Base-by-base conservation (phyloP, 2,113 vertebrate genomes). In the Andinoacara biseriatus region DNA sequence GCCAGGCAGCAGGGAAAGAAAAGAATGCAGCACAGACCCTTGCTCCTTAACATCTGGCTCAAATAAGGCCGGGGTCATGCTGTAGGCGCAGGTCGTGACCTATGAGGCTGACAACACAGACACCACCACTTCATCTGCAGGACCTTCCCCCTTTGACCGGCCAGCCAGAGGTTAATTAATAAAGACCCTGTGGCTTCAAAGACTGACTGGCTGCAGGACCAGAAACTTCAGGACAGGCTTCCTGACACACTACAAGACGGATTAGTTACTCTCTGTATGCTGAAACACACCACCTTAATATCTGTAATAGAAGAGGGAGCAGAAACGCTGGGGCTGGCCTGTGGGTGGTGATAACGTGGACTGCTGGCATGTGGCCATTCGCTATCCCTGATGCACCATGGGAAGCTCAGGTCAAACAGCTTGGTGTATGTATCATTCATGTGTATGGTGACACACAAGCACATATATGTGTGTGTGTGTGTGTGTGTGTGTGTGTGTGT, bases 31-130 rank as follows among this genome's bases (percentile, higher is more conserved):
- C 22, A 31, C 88, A 90, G 91, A 90, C 85, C 88, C 43, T 93
- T 92, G 95, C 95, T 93, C 92, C 91, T 87, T 87, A 96, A 98
- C 97, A 99, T 98, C 97, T 99, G 97, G 95, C 96, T 97, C 93
- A 92, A 96, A 97, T 97, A 95, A 95, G 92, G 86, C 60, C 1
- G 33, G 67, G 87, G 92, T 86, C 59, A 60, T 65, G 20, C 84
- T 82, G 90, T 84, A 94, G 94, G 93, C 90, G 91, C 92, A 56
- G 96, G 95, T 96, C 95, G 78, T 90, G 96, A 97, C 97, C 96
- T 95, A 92, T 91, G 92, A 90, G 95, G 91, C 94, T 90, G 94
- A 89, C 90, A 87, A 87, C 91, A 94, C 93, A 95, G 95, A 96
- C 95, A 94, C 49, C 93, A 96, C 95, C 95, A 94, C 94, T 79